Percentiles rank a stretch among this genome's conserved stretches.
These are phyloP conservation scores for Zophobas atratus DNA, from an alignment of 1,140 invertebrate species.

Conservation along the genomic window DNA sequence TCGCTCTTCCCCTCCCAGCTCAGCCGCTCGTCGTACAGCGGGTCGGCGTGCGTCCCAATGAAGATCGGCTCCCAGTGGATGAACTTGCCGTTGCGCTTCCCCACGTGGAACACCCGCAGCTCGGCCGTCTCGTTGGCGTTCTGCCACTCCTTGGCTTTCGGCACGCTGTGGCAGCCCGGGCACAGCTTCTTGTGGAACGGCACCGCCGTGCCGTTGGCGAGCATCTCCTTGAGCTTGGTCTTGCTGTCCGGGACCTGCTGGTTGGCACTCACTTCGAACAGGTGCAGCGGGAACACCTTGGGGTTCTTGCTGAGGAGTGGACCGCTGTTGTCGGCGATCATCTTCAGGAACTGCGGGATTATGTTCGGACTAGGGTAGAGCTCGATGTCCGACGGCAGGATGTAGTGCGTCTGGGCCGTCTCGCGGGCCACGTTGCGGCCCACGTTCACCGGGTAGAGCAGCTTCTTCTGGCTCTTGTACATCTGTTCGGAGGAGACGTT, in stretches of 20 bases:
- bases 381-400: constrained; percentile 91
- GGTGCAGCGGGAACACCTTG: constrained; percentile 85
- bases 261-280: constrained; percentile 87
- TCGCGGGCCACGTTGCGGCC: constrained; percentile 89
- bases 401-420: constrained; percentile 84
- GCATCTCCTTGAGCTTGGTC: constrained; percentile 81
- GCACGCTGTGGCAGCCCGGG: constrained; percentile 90
- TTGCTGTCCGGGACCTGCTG: constrained; percentile 81
- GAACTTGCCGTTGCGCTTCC: constrained; percentile 84
- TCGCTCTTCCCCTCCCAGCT: constrained; percentile 93
- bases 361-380: constrained; percentile 88
- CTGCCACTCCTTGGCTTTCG: constrained; percentile 88
- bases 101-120: constrained; percentile 87
- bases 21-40: constrained; percentile 89
- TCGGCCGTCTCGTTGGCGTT: constrained; percentile 77
- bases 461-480: constrained; percentile 85
- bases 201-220: constrained; percentile 84
- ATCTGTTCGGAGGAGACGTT: constrained; percentile 77
- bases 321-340: constrained; percentile 82
- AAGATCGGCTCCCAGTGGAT: constrained; percentile 94
- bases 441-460: constrained; percentile 91
- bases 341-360: constrained; percentile 83
- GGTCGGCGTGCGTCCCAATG: constrained; percentile 89
- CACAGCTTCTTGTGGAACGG: constrained; percentile 94
- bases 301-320: constrained; percentile 78